These are phyloP conservation scores for Nasonia oneida DNA, from an alignment of 2,888 invertebrate genomes.

Conservation along the genomic window DNA sequence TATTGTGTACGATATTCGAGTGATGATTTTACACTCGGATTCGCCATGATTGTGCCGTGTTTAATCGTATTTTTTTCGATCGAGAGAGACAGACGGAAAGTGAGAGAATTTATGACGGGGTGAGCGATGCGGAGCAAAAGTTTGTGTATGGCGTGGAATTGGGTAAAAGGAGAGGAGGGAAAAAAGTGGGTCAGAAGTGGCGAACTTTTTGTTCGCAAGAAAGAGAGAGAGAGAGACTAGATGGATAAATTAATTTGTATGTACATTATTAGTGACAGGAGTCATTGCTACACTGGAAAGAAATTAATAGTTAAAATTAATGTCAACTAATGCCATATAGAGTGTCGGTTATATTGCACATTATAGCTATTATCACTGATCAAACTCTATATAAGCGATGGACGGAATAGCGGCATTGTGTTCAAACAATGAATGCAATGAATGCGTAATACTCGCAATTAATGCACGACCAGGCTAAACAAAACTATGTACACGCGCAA, in stretches of 20 bases:
- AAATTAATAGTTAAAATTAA: neutral
- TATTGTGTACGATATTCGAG: neutral
- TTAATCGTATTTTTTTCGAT: neutral
- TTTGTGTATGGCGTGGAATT: neutral
- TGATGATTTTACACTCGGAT: neutral
- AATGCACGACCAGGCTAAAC: constrained; percentile 23
- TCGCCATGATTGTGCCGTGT: neutral
- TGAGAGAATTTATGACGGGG: neutral
- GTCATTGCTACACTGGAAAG: neutral
- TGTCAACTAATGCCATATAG: neutral
- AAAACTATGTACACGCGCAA: constrained; percentile 21
- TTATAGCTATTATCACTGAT: neutral
- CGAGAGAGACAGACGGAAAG: neutral
- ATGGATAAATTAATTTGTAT: neutral
- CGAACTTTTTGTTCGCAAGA: neutral
- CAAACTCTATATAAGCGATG: neutral
- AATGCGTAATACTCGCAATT: constrained; percentile 30
- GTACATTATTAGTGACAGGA: neutral
- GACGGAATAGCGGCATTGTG: constrained; percentile 5
- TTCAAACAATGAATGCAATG: constrained; percentile 36
- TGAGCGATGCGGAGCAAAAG: neutral
- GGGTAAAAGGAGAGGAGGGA: neutral
- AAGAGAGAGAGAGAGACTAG: neutral
- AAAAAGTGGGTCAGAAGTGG: neutral
- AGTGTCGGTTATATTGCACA: neutral